A percentile compares a stretch with the other conserved stretches of the same genome.
These are phyloP conservation scores for Blastobasis adustella DNA, from an alignment of 2,888 invertebrate genomes.

Conservation along the genomic window DNA sequence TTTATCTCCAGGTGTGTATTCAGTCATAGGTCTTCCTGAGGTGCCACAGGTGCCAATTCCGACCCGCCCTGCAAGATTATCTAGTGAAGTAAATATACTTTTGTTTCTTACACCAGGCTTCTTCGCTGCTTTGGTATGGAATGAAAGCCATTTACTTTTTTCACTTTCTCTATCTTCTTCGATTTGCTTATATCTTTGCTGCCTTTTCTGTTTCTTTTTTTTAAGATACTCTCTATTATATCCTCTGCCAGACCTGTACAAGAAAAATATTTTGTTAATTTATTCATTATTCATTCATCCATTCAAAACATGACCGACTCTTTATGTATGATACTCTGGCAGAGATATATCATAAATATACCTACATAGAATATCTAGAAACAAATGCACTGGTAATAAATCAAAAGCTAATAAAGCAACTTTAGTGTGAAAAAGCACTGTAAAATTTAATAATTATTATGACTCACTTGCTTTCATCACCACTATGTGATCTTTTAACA, in stretches of 20 bases:
- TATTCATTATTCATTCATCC: no score
- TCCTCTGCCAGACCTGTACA: constrained; percentile 78
- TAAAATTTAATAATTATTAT: neutral
- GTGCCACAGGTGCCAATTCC: constrained; percentile 98
- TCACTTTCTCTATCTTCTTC: constrained; percentile 97
- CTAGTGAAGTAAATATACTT: constrained; percentile 98
- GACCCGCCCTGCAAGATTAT: constrained; percentile 92
- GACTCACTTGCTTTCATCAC: constrained; percentile 72
- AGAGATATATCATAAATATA: no score
- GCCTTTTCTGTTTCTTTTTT: constrained; percentile 96
- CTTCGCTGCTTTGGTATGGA: constrained; percentile 91
- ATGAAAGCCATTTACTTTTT: constrained; percentile 98
- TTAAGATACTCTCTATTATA: constrained; percentile 95
- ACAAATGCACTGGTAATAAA: no score
- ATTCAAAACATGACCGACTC: no score
- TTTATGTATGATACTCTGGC: no score
- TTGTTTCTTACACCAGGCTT: constrained; percentile 90
- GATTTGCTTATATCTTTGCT: constrained; percentile 93
- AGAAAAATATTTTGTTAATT: constrained; percentile 4
- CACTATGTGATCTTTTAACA: constrained; percentile 51
- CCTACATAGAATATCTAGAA: no score
- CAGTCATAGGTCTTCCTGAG: constrained; percentile 96
- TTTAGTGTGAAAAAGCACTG: no score
- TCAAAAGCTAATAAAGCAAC: no score
- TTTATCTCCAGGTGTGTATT: constrained; percentile 93